Conservation (phyloP, 1,140 invertebrate genomes). For the Saxidomus purpurata region DNA sequence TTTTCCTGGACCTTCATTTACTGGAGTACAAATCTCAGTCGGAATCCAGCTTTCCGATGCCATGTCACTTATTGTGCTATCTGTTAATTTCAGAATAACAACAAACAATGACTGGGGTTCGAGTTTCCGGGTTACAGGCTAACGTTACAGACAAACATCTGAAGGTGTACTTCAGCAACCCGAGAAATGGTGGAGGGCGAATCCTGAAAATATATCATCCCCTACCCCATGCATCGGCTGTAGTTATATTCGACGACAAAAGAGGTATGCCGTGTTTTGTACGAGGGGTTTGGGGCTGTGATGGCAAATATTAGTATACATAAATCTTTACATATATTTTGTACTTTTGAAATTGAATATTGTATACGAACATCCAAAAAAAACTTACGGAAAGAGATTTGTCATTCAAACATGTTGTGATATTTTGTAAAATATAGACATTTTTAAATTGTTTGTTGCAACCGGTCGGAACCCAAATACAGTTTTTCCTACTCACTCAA, state of each 20-base stretch:
- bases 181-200: conserved; percentile 44
- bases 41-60: no score
- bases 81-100: not conserved
- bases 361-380: not conserved
- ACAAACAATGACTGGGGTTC: conserved; percentile 7
- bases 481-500: no score
- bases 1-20: no score
- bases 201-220: conserved; percentile 20
- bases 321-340: not conserved
- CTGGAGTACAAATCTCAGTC: no score
- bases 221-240: conserved; percentile 18
- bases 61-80: no score
- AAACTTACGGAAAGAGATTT: not conserved
- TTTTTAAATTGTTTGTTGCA: no score
- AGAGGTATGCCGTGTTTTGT: not conserved
- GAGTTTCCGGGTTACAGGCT: conserved; percentile 6
- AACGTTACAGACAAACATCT: conserved; percentile 48
- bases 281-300: no score
- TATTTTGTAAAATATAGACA: no score
- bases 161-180: conserved; percentile 55
- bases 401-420: not conserved
- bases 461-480: no score
- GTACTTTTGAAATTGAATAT: not conserved
- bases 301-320: not conserved
- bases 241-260: conserved; percentile 30